Base-by-base conservation (phyloP, 2,888 invertebrate genomes). In the Gortyna flavago region DNA sequence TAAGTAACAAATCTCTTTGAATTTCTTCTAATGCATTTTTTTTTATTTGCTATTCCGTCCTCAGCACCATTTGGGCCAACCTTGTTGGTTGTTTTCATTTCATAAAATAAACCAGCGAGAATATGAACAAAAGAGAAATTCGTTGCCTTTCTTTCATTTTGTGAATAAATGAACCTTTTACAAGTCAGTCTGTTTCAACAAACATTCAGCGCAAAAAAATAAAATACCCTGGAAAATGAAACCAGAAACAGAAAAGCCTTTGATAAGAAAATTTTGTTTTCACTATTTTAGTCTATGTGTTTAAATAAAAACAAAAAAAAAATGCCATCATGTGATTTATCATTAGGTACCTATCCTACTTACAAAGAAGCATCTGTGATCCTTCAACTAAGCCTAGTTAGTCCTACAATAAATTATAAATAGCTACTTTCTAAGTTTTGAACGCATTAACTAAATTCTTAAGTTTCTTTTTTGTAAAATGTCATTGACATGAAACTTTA, bases 31-130 rank as follows among this genome's bases (percentile, higher is more conserved):
- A 80, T 72, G 65, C n/a, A 65, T 80, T 65, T 71, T 32, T 32
- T 78, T 66, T 66, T 44, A 66, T 81, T 79, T 44, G 66, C 54
- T 66, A 75, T n/a, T 74, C 59, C 35, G 59, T 61, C 41, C 51
- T 66, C 66, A 66, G 66, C 51, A 66, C 35, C 54, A 61, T 29
- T 81, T 25, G 13, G 13, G 25, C 16, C 21, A 35, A 69, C 21
- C 13, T 69, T 54, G 77, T 66, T 44, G 48, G 51, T 83, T 83
- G 59, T 66, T 69, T 77, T 69, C 35, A 66, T 69, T 77, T 65
- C 35, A 59, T 83, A 66, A 83, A 77, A 83, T 69, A 80, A 70
- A 69, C 69, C 83, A 70, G 65, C 35, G 51, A 21, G 41, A 77
- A 83, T 65, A 76, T 54, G 32, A 66, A 83, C 59, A 35, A 54